Conservation (phyloP, 2,797 vertebrate species). For the Loriculus beryllinus region DNA sequence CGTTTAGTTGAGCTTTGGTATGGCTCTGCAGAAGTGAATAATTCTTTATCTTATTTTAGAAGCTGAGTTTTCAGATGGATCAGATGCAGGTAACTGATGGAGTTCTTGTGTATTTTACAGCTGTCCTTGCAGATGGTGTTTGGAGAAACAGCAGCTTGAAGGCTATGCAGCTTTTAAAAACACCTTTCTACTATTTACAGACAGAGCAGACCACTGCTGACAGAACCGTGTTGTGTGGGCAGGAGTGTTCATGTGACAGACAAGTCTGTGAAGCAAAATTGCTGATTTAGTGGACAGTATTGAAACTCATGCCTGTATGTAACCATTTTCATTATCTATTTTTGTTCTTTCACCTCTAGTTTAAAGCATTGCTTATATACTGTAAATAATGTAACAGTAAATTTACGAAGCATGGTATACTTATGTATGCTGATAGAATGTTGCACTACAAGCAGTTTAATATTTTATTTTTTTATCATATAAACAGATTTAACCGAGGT, state of each 20-base stretch:
- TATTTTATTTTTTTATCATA: constrained; percentile 67
- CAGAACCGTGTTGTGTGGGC: neutral
- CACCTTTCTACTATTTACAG: constrained; percentile 40
- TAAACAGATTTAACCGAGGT: constrained; percentile 38
- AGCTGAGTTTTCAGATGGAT: neutral
- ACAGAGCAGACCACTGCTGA: constrained; percentile 33
- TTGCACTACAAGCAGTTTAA: constrained; percentile 64
- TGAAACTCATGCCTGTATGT: constrained; percentile 48
- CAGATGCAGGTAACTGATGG: neutral
- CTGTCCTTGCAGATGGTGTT: constrained; percentile 46
- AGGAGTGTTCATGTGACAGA: neutral
- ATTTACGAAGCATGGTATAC: constrained; percentile 68
- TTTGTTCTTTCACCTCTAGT: constrained; percentile 31
- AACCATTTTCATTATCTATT: constrained; percentile 34
- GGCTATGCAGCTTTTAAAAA: constrained; percentile 54
- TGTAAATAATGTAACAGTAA: constrained; percentile 37
- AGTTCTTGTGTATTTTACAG: constrained; percentile 38
- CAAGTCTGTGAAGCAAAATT: neutral
- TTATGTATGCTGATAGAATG: constrained; percentile 46
- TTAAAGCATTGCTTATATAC: constrained; percentile 41
- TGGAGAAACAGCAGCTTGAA: constrained; percentile 62
- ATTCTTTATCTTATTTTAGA: neutral
- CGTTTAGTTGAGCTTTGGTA: neutral
- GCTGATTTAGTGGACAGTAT: constrained; percentile 27
- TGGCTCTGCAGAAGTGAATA: neutral